Evolutionary conservation across 2,888 invertebrate species (phyloP).

Genomic region (Hypercompe scribonia): DNA sequence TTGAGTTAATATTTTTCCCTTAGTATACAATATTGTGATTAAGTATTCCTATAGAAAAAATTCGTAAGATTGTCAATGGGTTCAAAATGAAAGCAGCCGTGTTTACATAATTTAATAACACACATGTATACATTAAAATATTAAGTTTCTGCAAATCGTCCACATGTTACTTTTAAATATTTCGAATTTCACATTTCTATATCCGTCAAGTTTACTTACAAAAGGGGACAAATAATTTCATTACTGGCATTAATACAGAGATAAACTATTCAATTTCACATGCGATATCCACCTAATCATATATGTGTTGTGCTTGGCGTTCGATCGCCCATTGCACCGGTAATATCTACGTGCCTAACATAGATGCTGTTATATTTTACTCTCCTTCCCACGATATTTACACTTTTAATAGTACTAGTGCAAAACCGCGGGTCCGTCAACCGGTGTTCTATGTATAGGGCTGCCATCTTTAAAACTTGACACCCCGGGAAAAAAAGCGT

Average conservation of each 20-base stretch:
- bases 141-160: neutral
- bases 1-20: no score
- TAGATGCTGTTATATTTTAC: constrained; percentile 40
- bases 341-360: constrained; percentile 43
- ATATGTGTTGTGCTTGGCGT: constrained; percentile 23
- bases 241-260: neutral
- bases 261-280: neutral
- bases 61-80: no score
- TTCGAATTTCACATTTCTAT: neutral
- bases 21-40: no score
- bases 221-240: neutral
- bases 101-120: no score
- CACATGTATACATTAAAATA: no score
- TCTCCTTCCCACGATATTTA: constrained; percentile 39
- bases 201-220: neutral
- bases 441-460: neutral
- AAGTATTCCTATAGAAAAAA: no score
- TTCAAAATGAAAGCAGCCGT: no score
- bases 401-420: constrained; percentile 11
- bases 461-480: no score
- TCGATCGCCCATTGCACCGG: constrained; percentile 30
- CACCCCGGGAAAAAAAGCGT: no score
- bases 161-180: neutral
- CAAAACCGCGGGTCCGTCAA: neutral
- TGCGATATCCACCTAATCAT: neutral